phyloP scores from a whole-genome alignment of 2,113 vertebrate genomes.

The Opisthocomus hoazin region DNA sequence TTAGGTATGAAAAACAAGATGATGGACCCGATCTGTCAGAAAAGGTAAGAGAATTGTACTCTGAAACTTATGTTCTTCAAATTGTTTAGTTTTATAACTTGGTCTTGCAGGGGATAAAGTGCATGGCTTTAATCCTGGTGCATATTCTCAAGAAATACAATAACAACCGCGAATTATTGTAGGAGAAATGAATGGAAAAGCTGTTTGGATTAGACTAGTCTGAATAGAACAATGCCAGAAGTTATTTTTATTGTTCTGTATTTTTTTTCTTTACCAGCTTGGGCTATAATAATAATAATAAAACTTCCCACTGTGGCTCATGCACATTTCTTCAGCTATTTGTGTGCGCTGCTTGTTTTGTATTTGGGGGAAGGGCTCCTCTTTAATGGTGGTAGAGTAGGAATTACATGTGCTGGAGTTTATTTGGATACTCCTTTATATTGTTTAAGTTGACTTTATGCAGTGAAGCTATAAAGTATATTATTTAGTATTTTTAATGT shows the following conservation, averaged over 20 bases:
- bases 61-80: background rate
- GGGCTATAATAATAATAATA: background rate
- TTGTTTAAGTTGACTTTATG: background rate
- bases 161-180: background rate
- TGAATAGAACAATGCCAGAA: background rate
- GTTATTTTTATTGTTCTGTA: background rate
- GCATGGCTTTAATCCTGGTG: background rate
- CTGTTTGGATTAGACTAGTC: background rate
- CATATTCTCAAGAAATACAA: background rate
- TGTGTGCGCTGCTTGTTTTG: background rate
- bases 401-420: background rate
- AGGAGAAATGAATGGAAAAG: background rate
- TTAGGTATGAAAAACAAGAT: slow-evolving; percentile 87
- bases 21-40: slow-evolving; percentile 52
- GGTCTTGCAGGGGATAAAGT: background rate
- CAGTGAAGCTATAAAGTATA: background rate
- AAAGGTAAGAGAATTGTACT: slow-evolving; percentile 72
- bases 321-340: background rate
- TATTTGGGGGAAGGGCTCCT: background rate
- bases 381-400: background rate
- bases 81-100: background rate
- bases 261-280: background rate
- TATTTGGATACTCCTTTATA: background rate
- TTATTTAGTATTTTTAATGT: background rate
- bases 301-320: background rate